Evolutionary conservation across 2,113 vertebrate species (phyloP), one percentile per base, ranked within the genome.

Genomic region (Amblyornis subalaris): DNA sequence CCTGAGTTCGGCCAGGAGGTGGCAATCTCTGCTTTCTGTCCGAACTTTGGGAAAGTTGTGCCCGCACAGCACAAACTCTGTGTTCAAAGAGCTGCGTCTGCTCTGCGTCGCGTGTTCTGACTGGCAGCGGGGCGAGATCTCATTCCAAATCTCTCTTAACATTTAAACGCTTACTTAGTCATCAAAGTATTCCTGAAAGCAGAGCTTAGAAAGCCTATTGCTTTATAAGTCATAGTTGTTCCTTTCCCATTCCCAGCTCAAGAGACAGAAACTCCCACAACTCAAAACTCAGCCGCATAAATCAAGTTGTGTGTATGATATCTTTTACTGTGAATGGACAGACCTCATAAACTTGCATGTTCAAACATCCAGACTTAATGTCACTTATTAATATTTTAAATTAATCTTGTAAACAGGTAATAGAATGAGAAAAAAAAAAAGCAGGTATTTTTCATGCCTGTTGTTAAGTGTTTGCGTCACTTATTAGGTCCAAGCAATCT

Each of bases 21-120:
- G 96, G 97, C 94, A 97, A 82, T 96, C 70, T 95, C 89, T 89
- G 4, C 94, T 93, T 96, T 95, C 72, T 53, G 24, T 89, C 93
- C 15, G 91, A 66, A 72, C 89, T 84, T 79, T 5, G 7, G 31
- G 9, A 16, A 71, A 84, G 89, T 71, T 80, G 25, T 17, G 57
- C 1, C 36, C 12, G 21, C n/a, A 0, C 53, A 23, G 13, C 67
- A 1, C 42, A 12, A 48, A 23, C 58, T 57, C 50, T 5, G 33
- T 21, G 45, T 50, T 79, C 66, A 2, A 55, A 64, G 16, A 44
- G 54, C 61, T 48, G 15, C 24, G 64, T 35, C 55, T 78, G 38
- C 71, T 88, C 58, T 21, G 61, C 72, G 10, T 50, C 33, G 28
- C 9, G 9, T 33, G 16, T 47, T 75, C 61, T 38, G 76, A 8